These are phyloP conservation scores for Pagetopsis macropterus DNA, from an alignment of 2,797 vertebrate genomes.

Conservation along the genomic window DNA sequence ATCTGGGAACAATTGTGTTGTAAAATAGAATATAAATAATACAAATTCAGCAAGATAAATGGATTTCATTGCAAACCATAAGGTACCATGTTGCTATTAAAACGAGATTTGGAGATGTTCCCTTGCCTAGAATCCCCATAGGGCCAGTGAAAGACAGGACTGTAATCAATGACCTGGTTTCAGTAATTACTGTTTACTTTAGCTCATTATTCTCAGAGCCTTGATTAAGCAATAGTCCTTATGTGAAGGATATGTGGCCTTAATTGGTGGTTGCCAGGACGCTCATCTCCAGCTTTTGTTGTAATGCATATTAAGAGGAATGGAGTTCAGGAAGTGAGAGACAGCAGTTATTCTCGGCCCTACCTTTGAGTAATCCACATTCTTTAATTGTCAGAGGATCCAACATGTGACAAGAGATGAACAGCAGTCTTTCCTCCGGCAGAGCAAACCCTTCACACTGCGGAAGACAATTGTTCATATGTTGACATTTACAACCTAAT, in stretches of 20 bases:
- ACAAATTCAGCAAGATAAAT: slow-evolving; percentile 25
- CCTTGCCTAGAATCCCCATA: slow-evolving; percentile 20
- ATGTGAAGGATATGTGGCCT: slow-evolving; percentile 53
- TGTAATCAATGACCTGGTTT: slow-evolving; percentile 68
- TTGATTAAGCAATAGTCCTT: slow-evolving; percentile 65
- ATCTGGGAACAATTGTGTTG: slow-evolving; percentile 15
- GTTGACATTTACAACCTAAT: slow-evolving; percentile 83
- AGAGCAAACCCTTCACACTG: slow-evolving; percentile 28
- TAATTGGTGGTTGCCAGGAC: slow-evolving; percentile 76
- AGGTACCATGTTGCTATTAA: slow-evolving; percentile 33
- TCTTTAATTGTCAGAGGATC: slow-evolving; percentile 67
- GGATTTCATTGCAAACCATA: not conserved
- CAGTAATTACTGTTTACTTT: slow-evolving; percentile 73
- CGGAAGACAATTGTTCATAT: slow-evolving; percentile 56
- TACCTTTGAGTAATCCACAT: slow-evolving; percentile 53
- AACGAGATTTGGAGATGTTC: slow-evolving; percentile 42
- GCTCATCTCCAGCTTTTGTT: slow-evolving; percentile 43
- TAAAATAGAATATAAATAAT: slow-evolving; percentile 10
- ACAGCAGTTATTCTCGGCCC: slow-evolving; percentile 54
- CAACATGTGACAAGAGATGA: slow-evolving; percentile 65
- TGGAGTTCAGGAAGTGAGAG: slow-evolving; percentile 59
- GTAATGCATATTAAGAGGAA: slow-evolving; percentile 50
- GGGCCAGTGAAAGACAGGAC: slow-evolving; percentile 28
- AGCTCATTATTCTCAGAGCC: slow-evolving; percentile 64
- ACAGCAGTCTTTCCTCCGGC: slow-evolving; percentile 42